Evolutionary conservation across 2,888 invertebrate genomes (phyloP).

Genomic region (Aethes cnicana): DNA sequence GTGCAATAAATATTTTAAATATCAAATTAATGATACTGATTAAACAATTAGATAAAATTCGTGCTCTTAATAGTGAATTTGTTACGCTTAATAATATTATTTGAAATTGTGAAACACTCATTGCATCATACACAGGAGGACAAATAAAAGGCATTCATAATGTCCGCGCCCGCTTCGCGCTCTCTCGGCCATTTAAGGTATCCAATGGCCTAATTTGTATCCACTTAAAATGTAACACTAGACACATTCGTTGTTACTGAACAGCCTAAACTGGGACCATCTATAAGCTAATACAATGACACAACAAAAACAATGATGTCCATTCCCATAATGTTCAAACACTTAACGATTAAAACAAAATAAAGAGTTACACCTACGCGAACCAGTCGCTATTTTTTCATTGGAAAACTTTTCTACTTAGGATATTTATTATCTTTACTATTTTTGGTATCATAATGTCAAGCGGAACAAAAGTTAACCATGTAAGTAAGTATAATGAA

Average conservation of each 20-base stretch:
- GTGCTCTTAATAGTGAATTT: slow-evolving; percentile 70
- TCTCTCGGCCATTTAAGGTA: slow-evolving; percentile 9
- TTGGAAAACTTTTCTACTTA: slow-evolving; percentile 52
- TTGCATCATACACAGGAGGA: slow-evolving; percentile 42
- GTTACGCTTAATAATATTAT: slow-evolving; percentile 57
- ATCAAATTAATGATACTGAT: slow-evolving; percentile 58
- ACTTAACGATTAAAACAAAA: slow-evolving; percentile 43
- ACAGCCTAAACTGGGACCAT: slow-evolving; percentile 72
- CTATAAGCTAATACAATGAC: slow-evolving; percentile 45
- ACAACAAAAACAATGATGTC: slow-evolving; percentile 42
- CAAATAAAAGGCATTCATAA: slow-evolving; percentile 39
- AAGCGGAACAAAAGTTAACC: slow-evolving; percentile 24
- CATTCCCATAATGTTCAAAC: slow-evolving; percentile 34
- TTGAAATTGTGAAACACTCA: slow-evolving; percentile 52
- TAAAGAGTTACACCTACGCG: slow-evolving; percentile 44
- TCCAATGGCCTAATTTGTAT: slow-evolving; percentile 34
- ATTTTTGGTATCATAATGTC: slow-evolving; percentile 27
- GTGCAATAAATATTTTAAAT: slow-evolving; percentile 72
- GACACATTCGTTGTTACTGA: slow-evolving; percentile 75
- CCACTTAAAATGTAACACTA: slow-evolving; percentile 57
- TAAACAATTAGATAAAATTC: slow-evolving; percentile 62
- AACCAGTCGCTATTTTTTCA: slow-evolving; percentile 58
- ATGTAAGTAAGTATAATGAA: slow-evolving; percentile 7
- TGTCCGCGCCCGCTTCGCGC: slow-evolving; percentile 9
- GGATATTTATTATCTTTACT: slow-evolving; percentile 36